Conservation (phyloP, 2,113 vertebrate species). For the Ceuthmochares aereus region DNA sequence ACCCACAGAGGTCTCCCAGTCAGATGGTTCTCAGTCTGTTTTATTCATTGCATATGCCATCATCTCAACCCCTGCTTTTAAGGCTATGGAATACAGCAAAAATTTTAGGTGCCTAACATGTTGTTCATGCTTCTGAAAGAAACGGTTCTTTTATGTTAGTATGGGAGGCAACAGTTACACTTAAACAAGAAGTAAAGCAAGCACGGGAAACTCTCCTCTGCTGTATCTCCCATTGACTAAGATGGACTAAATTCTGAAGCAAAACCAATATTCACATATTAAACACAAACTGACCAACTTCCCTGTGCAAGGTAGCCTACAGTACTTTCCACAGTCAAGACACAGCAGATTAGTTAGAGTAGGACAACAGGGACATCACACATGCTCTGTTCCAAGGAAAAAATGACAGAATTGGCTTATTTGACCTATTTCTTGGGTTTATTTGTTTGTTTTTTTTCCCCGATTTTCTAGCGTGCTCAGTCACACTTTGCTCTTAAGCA, state of each 20-base stretch:
- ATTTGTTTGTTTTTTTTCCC: background rate
- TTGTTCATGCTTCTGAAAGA: background rate
- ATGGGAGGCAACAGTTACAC: background rate
- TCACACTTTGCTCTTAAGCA: slow-evolving; percentile 13
- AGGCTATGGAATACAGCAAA: background rate
- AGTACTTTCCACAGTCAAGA: background rate
- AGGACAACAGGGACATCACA: background rate
- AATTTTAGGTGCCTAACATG: background rate
- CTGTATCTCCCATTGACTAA: background rate
- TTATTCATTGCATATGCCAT: background rate
- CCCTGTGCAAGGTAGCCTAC: background rate
- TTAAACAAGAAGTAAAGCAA: background rate
- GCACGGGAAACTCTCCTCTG: background rate
- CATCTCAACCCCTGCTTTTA: background rate
- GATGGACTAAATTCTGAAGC: background rate
- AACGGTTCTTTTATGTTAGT: background rate
- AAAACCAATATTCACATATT: background rate
- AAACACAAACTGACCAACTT: background rate
- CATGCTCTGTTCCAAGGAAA: background rate
- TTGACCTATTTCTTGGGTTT: background rate
- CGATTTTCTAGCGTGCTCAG: slow-evolving; percentile 5
- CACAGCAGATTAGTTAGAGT: background rate
- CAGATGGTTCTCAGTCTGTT: background rate
- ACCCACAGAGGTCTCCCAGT: background rate
- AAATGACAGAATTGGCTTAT: background rate